Conservation (phyloP, 30 jellyfish, hydroid and myxozoan genomes). For the Rhopilema esculentum region DNA sequence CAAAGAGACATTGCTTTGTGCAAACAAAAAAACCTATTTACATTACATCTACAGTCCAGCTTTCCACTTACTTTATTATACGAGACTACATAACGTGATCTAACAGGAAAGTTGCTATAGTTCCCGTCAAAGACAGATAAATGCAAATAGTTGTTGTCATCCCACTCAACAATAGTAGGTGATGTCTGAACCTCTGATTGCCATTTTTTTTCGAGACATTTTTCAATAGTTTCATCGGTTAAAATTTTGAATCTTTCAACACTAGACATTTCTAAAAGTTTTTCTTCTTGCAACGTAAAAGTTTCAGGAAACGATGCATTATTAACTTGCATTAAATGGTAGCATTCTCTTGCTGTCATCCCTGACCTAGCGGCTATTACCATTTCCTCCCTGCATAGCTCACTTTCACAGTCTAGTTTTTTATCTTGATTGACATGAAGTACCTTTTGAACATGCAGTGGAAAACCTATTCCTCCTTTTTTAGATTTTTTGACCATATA, state of each 20-base stretch:
- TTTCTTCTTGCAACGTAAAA: not conserved
- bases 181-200: constrained; percentile 11
- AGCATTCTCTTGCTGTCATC: constrained; percentile 33
- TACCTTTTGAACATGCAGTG: constrained; percentile 62
- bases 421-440: constrained; percentile 3
- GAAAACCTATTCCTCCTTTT: constrained; percentile 45
- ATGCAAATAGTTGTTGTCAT: constrained; percentile 8
- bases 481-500: constrained; percentile 20
- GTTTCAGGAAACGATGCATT: constrained; percentile 22
- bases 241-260: constrained; percentile 3
- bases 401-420: constrained; percentile 39
- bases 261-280: not conserved
- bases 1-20: constrained; percentile 38
- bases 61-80: constrained; percentile 12
- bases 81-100: constrained; percentile 17
- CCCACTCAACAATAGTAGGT: constrained; percentile 39
- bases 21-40: not conserved
- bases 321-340: constrained; percentile 37
- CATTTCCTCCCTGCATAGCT: constrained; percentile 24
- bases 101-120: constrained; percentile 13
- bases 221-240: constrained; percentile 36
- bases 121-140: constrained; percentile 33
- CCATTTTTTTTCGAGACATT: not conserved
- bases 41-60: constrained; percentile 27
- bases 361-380: constrained; percentile 30